These are phyloP conservation scores for Drosophila sucinea DNA, from an alignment of 1,140 invertebrate species.

Conservation along the genomic window DNA sequence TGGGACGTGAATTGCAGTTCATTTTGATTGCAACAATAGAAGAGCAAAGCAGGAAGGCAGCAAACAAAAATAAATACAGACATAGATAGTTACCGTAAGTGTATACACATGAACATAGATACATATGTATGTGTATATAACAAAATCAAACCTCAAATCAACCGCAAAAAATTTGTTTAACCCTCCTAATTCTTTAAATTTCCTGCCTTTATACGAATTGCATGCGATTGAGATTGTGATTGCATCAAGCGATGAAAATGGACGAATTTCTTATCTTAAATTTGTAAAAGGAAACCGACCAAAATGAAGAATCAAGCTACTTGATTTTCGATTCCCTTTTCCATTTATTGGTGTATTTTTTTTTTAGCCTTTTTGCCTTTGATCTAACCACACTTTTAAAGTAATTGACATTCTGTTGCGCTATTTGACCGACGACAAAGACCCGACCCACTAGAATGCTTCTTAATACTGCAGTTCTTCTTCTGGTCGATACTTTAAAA, in stretches of 20 bases:
- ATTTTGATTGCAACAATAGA: slow-evolving; percentile 14
- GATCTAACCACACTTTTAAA: slow-evolving; percentile 56
- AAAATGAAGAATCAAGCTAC: slow-evolving; percentile 34
- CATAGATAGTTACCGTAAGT: slow-evolving; percentile 5
- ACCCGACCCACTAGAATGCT: slow-evolving; percentile 38
- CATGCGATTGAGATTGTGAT: slow-evolving; percentile 47
- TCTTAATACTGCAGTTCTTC: slow-evolving; percentile 44
- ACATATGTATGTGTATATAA: not conserved
- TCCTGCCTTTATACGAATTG: slow-evolving; percentile 45
- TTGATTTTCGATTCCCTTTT: slow-evolving; percentile 26
- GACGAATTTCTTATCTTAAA: slow-evolving; percentile 47
- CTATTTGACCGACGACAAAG: slow-evolving; percentile 39
- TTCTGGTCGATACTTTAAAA: slow-evolving; percentile 16
- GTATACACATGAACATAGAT: not conserved
- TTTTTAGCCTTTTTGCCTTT: slow-evolving; percentile 18
- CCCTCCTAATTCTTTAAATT: slow-evolving; percentile 55
- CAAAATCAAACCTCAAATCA: slow-evolving; percentile 63
- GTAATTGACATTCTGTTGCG: slow-evolving; percentile 62
- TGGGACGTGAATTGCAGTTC: slow-evolving; percentile 34
- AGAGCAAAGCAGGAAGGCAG: slow-evolving; percentile 24
- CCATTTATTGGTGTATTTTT: not conserved
- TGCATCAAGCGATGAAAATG: slow-evolving; percentile 17
- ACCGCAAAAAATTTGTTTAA: slow-evolving; percentile 34
- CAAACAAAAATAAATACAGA: slow-evolving; percentile 15
- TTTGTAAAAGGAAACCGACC: slow-evolving; percentile 51